Evolutionary conservation across 2,888 invertebrate genomes (phyloP).

Genomic region (Lucinisca nassula): DNA sequence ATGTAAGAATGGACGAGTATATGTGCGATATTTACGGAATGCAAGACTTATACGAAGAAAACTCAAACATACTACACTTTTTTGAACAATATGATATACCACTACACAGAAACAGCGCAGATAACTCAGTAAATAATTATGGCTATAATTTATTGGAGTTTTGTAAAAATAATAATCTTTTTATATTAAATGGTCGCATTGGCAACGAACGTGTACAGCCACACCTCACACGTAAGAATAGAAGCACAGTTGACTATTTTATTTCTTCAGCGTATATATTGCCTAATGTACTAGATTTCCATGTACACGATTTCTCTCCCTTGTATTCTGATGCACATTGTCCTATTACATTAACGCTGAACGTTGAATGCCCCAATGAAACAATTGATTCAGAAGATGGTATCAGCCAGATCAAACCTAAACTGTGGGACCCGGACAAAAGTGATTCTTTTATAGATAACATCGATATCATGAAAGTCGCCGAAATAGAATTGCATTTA

Average conservation of each 20-base stretch:
- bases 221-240: not conserved
- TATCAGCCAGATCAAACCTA: not conserved
- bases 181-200: not conserved
- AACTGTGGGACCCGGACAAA: not conserved
- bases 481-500: not conserved
- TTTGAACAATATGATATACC: not conserved
- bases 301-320: not conserved
- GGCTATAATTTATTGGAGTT: not conserved
- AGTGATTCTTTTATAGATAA: not conserved
- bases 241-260: not conserved
- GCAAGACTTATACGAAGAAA: not conserved
- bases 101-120: not conserved
- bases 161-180: not conserved
- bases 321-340: not conserved
- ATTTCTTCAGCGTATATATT: not conserved
- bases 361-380: not conserved
- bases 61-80: not conserved
- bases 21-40: not conserved
- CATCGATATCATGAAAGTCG: not conserved
- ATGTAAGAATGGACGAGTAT: too few species aligned
- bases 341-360: not conserved
- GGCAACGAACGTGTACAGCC: not conserved
- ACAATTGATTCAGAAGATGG: not conserved
- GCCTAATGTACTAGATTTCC: not conserved
- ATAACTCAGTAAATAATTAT: not conserved